Base-by-base conservation (phyloP, 2,797 vertebrate species). In the Carcharodon carcharias region DNA sequence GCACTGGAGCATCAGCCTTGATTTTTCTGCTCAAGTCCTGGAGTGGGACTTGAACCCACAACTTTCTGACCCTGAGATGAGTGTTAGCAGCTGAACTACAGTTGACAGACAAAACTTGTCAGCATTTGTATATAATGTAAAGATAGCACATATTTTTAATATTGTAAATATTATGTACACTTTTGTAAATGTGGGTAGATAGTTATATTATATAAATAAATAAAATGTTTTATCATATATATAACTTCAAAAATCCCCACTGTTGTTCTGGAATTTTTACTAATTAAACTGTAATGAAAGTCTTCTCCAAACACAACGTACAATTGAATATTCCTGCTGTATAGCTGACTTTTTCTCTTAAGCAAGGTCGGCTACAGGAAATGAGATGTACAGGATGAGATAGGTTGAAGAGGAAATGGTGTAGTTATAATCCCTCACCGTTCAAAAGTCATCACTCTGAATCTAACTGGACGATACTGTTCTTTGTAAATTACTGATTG, bases 381-480 rank as follows among this genome's bases (percentile, higher is more conserved):
- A 26, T 71, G 45, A 69, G 23, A 95, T 35, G 67, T 45, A 95
- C 40, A 95, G 93, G 93, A 71, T 95, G 93, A 95, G 93, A 71
- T 95, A 69, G 14, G 40, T 54, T 95, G 45, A 71, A 95, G 65
- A 95, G 93, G 93, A 95, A 95, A 93, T 65, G 56, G 56, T 40
- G 35, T 8, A 65, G 91, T 61, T 89, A 93, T 40, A 93, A n/a
- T 63, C 9, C 21, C 63, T 65, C 58, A 65, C 16, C 23, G 35
- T 63, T 92, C 89, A n/a, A 61, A 92, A 92, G 89, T 14, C 58
- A n/a, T 7, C 89, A 40, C 35, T 23, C 58, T 65, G 35, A 93
- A 65, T 45, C 58, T 93, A 93, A 85, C 40, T 85, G 80, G n/a
- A 45, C 0, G 80, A 7, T 58, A 54, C 9, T 89, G 87, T 65